These are phyloP conservation scores for Aldabrachelys gigantea DNA, from an alignment of 2,113 vertebrate species.

Conservation along the genomic window DNA sequence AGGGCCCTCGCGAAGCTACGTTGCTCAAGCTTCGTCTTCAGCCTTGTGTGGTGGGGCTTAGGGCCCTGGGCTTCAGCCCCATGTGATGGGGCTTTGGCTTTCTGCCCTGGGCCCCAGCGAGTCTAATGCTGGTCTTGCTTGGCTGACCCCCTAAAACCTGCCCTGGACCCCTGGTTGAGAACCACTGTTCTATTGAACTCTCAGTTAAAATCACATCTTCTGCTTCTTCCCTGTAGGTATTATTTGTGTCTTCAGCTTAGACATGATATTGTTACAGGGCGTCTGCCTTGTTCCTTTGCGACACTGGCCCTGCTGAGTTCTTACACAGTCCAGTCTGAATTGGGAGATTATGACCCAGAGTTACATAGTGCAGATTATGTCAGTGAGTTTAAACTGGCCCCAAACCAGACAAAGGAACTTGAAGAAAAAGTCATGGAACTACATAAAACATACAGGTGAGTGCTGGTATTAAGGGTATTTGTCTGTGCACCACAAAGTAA, in stretches of 20 bases:
- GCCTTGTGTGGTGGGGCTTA: too few species aligned
- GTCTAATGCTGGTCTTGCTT: too few species aligned
- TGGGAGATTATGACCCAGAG: slow-evolving; percentile 95
- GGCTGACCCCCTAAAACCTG: too few species aligned
- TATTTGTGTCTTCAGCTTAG: slow-evolving; percentile 95
- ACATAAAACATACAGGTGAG: slow-evolving; percentile 93
- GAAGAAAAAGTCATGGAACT: slow-evolving; percentile 97
- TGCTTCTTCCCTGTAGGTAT: slow-evolving; percentile 81
- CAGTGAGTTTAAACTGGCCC: slow-evolving; percentile 90
- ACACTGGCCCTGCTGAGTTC: slow-evolving; percentile 95
- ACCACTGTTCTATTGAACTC: neutral
- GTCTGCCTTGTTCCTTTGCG: slow-evolving; percentile 96
- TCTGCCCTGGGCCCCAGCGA: too few species aligned
- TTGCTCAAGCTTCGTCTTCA: too few species aligned
- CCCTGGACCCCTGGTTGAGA: too few species aligned
- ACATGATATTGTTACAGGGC: slow-evolving; percentile 90
- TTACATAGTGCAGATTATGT: slow-evolving; percentile 88
- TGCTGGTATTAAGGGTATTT: fast-evolving
- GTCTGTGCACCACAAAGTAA: fast-evolving
- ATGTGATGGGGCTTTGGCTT: too few species aligned
- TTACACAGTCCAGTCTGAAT: slow-evolving; percentile 94
- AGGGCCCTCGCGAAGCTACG: too few species aligned
- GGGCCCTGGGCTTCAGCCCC: too few species aligned
- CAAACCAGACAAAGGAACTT: slow-evolving; percentile 94
- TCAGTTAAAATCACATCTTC: neutral